Evolutionary conservation across 2,888 invertebrate genomes (phyloP).

Genomic region (Smittia sp.): DNA sequence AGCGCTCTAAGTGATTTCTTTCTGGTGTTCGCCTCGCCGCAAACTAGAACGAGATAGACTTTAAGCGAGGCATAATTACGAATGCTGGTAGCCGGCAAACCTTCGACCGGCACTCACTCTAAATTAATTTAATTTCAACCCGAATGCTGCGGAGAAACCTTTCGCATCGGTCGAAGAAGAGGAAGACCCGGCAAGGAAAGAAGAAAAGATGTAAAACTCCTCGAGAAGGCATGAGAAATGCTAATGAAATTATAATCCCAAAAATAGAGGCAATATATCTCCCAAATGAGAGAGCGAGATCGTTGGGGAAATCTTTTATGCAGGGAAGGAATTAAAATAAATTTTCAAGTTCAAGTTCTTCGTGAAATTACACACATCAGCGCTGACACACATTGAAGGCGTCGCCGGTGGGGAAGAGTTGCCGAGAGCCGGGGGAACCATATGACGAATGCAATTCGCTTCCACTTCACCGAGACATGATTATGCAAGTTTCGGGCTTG

Average conservation of each 20-base stretch:
- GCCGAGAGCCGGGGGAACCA: background rate
- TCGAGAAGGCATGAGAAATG: slow-evolving; percentile 34
- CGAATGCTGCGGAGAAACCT: slow-evolving; percentile 5
- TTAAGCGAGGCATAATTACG: slow-evolving; percentile 7
- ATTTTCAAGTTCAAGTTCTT: slow-evolving; percentile 17
- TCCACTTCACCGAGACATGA: background rate
- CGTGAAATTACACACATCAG: background rate
- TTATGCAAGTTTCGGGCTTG: slow-evolving; percentile 15
- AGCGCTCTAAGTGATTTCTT: background rate
- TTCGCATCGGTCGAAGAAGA: background rate
- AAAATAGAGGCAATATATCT: slow-evolving; percentile 33
- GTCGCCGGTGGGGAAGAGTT: background rate
- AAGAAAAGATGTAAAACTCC: background rate
- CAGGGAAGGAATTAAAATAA: slow-evolving; percentile 13
- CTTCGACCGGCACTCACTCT: background rate
- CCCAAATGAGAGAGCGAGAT: background rate
- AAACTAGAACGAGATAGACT: background rate
- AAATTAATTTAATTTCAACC: slow-evolving; percentile 13
- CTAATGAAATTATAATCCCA: slow-evolving; percentile 40
- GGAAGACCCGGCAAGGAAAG: background rate
- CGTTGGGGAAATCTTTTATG: slow-evolving; percentile 16
- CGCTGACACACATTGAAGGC: slow-evolving; percentile 14
- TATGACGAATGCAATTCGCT: background rate
- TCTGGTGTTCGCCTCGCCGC: background rate
- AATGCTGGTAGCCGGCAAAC: background rate